A percentile compares a stretch with the other conserved stretches of the same genome.
Conservation (phyloP, 2,113 vertebrate genomes). For the Nerophis ophidion region DNA sequence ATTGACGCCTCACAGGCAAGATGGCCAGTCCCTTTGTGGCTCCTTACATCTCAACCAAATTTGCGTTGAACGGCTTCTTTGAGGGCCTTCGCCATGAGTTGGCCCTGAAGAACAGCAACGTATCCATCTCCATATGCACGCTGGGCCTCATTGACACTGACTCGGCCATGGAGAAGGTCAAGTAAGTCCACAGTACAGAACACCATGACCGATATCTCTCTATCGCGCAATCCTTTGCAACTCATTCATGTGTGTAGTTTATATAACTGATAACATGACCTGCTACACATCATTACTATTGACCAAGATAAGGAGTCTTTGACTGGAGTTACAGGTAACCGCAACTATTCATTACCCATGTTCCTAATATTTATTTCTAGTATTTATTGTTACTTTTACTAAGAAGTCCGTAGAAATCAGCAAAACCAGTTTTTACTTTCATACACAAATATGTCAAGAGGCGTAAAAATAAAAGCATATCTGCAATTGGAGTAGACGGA, state of each 20-base stretch:
- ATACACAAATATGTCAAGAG: too few relatives aligned
- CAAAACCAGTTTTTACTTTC: too few relatives aligned
- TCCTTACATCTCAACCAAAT: constrained; percentile 79
- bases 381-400: too few relatives aligned
- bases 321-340: too few relatives aligned
- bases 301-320: too few relatives aligned
- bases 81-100: constrained; percentile 75
- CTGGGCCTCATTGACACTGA: constrained; percentile 79
- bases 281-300: too few relatives aligned
- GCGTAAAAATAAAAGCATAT: too few relatives aligned
- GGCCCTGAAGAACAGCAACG: constrained; percentile 72
- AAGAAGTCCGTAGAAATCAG: too few relatives aligned
- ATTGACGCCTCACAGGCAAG: constrained; percentile 64
- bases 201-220: not conserved
- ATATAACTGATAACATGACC: too few relatives aligned
- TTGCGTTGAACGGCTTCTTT: constrained; percentile 83
- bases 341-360: too few relatives aligned
- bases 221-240: not conserved
- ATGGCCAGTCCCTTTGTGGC: constrained; percentile 68
- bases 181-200: constrained; percentile 52
- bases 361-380: too few relatives aligned
- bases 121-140: constrained; percentile 76
- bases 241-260: not conserved
- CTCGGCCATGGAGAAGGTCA: constrained; percentile 68
- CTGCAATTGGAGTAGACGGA: too few relatives aligned